phyloP scores from a whole-genome alignment of 2,888 invertebrate species.

The Aplocera efformata region DNA sequence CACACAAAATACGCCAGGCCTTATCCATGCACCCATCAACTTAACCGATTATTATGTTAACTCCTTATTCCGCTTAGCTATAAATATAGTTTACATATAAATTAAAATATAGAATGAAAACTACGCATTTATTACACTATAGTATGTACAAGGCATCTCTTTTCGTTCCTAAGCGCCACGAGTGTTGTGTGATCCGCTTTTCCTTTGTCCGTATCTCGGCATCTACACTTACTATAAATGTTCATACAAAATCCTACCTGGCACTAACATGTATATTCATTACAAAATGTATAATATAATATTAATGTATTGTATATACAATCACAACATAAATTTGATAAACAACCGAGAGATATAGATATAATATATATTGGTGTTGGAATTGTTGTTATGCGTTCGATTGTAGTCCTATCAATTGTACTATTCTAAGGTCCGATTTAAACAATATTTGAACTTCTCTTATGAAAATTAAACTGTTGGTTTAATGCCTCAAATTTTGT shows the following conservation, averaged over 20 bases:
- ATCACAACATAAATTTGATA: slow-evolving; percentile 78
- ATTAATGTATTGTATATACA: slow-evolving; percentile 69
- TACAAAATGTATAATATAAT: slow-evolving; percentile 77
- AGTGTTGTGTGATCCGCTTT: slow-evolving; percentile 37
- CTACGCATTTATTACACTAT: slow-evolving; percentile 72
- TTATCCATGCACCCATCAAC: slow-evolving; percentile 38
- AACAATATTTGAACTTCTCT: slow-evolving; percentile 49
- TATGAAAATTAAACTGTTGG: slow-evolving; percentile 26
- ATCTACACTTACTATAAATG: slow-evolving; percentile 53
- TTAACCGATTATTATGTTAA: slow-evolving; percentile 57
- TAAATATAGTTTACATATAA: slow-evolving; percentile 76
- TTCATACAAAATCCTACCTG: slow-evolving; percentile 77
- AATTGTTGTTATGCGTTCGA: slow-evolving; percentile 39
- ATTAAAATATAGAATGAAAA: slow-evolving; percentile 77
- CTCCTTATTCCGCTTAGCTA: slow-evolving; percentile 64
- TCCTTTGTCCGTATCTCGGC: slow-evolving; percentile 26
- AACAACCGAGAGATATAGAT: slow-evolving; percentile 73
- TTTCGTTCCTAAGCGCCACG: slow-evolving; percentile 40
- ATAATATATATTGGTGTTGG: slow-evolving; percentile 58
- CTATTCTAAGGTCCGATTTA: slow-evolving; percentile 46
- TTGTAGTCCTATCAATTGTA: slow-evolving; percentile 43
- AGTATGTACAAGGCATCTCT: slow-evolving; percentile 76
- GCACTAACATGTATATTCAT: slow-evolving; percentile 78
- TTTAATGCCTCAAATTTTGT: slow-evolving; percentile 19
- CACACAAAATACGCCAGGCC: slow-evolving; percentile 47